Conservation (phyloP, 2,888 invertebrate genomes). For the Pherbina coryleti region DNA sequence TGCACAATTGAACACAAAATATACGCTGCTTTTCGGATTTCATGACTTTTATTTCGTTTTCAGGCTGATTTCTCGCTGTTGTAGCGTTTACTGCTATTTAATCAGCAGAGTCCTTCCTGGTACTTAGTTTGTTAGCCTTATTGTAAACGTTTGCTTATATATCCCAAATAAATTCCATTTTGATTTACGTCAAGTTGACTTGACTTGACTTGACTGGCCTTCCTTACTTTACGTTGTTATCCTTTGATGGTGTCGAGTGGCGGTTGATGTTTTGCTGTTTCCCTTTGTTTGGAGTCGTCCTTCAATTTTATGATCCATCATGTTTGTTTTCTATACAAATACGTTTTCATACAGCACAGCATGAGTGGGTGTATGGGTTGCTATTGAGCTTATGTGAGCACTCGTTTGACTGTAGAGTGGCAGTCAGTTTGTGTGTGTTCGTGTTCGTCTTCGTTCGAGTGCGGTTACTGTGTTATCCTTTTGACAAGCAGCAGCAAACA, state of each 20-base stretch:
- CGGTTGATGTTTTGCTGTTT: background rate
- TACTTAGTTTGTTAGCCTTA: background rate
- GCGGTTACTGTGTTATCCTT: background rate
- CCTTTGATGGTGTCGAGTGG: background rate
- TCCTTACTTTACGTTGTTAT: background rate
- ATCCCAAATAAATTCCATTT: conserved; percentile 16
- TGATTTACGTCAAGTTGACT: background rate
- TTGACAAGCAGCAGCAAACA: background rate
- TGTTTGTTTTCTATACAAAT: background rate
- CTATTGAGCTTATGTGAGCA: background rate
- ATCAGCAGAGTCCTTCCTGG: background rate
- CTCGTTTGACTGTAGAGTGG: background rate
- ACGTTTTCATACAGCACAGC: background rate
- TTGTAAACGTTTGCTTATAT: background rate
- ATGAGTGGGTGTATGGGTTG: background rate
- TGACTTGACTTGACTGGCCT: background rate
- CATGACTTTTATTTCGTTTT: background rate
- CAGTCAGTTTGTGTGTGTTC: background rate
- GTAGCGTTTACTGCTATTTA: background rate
- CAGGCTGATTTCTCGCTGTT: conserved; percentile 6
- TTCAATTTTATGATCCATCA: conserved; percentile 13
- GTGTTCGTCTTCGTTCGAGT: too few relatives aligned
- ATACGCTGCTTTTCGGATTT: background rate
- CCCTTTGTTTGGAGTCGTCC: background rate
- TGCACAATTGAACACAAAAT: background rate